Evolutionary conservation across 2,888 invertebrate species (phyloP).

Genomic region (Argynnis bischoffii): DNA sequence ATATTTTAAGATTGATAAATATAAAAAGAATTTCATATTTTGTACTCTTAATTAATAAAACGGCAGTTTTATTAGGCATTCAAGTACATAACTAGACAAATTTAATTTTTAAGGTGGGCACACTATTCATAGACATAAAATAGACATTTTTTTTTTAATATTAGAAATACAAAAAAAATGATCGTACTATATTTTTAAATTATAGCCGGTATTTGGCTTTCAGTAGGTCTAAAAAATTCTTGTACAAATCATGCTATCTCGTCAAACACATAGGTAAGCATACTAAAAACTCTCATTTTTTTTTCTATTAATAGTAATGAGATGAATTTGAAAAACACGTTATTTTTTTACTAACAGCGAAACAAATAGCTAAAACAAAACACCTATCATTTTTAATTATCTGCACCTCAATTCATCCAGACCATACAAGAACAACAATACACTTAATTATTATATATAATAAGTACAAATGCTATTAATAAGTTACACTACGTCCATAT

Average conservation of each 20-base stretch:
- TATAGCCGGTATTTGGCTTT: no score
- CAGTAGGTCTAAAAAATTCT: no score
- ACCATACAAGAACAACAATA: not conserved
- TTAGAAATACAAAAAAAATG: no score
- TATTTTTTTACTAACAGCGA: no score
- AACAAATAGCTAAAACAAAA: constrained; percentile 1
- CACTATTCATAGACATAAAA: not conserved
- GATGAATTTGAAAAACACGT: no score
- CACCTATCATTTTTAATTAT: not conserved
- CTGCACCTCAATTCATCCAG: not conserved
- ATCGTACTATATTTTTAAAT: no score
- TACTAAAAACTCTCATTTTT: no score
- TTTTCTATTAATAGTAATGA: no score
- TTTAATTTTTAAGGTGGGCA: constrained; percentile 2
- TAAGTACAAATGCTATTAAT: constrained; percentile 22
- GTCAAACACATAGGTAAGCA: no score
- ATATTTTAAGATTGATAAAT: no score
- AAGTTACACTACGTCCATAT: constrained; percentile 1
- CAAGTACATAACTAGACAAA: not conserved
- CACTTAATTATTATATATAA: constrained; percentile 3
- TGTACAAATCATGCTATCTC: no score
- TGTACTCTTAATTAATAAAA: not conserved
- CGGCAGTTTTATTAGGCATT: constrained; percentile 11
- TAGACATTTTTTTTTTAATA: no score
- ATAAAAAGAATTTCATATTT: not conserved